Evolutionary conservation across 2,113 vertebrate species (phyloP), one percentile per base, ranked within the genome.

Genomic region (Tringa solitaria): DNA sequence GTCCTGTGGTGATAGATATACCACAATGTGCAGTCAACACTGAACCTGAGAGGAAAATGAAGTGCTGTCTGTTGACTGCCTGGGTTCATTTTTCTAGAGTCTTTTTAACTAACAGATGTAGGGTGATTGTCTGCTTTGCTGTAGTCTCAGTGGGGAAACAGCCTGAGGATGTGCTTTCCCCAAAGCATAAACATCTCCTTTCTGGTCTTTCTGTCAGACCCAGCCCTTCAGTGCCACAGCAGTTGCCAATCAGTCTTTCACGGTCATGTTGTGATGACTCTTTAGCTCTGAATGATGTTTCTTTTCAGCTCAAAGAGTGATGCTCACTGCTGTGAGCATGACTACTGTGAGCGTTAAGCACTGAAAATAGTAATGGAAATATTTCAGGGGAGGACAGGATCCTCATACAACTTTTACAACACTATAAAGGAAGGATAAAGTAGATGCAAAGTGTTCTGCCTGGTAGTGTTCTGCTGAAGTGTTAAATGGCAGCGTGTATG

Each of bases 71-170:
- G 6, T 39, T 91, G 21, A 35, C 56, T 91, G 56, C 72, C n/a
- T 39, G 59, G 19, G 59, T 41, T 94, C 12, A 15, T 35, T 84
- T 60, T 76, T 86, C 67, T 61, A 27, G 73, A 79, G 87, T 81
- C 8, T 95, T 37, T 91, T 91, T 72, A 27, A 56, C 87, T 94
- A 64, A 16, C 63, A 75, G 94, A 20, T 94, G 33, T 35, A 6
- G 8, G 13, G 20, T 30, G 6, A 1, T 43, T 83, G 13, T 60
- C 59, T 75, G 35, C 64, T 96, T 94, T 96, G 63, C 95, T 94
- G 53, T 95, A 94, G 53, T 67, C 67, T 73, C 95, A 69, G 64
- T 21, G 46, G 32, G 51, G 46, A 54, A 79, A 48, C 19, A 64
- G 59, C 39, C 72, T 80, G 63, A 87, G 39, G 53, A 82, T 61